Base-by-base conservation (phyloP, 2,113 vertebrate species). In the Butorides virescens region DNA sequence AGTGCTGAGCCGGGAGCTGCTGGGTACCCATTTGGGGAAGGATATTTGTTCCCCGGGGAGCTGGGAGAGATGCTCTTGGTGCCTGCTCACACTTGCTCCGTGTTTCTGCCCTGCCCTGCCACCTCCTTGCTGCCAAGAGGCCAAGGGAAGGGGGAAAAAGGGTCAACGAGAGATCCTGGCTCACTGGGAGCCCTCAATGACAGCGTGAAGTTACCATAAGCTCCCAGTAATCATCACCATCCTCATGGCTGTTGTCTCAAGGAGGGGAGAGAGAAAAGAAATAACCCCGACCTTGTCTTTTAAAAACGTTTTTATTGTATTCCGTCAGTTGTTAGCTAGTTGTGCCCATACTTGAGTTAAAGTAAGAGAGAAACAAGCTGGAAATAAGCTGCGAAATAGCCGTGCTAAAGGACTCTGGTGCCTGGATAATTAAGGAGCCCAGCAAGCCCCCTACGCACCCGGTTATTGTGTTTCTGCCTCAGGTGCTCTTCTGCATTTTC, bases 101-200 rank as follows among this genome's bases (percentile, higher is more conserved):
- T 7, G 9, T 44, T 68, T 62, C 27, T 75, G 23, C 42, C 61
- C 20, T 91, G 37, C 44, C 29, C 47, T 61, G 63, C 4, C 70
- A 49, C n/a, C n/a, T 81, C 63, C 47, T 75, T n/a, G 16, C 27
- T 27, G n/a, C 18, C 9, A 27, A 5, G 23, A 56, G n/a, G 22
- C 30, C n/a, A 10, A 59, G 18, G 17, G 23, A 47, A n/a, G 23
- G 22, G 34, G 44, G 17, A 2, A 72, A 63, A 94, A n/a, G 77
- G 84, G 96, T 97, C 97, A 97, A 86, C 63, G 78, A 82, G 94
- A 80, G 90, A 95, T 97, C 96, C 97, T 65, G 75, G 95, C 96
- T 98, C 61, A 77, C 61, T 77, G 92, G 27, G 59, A 94, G 87
- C 81, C 95, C 79, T 91, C 90, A 92, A 84, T 97, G 96, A 77